phyloP scores from a whole-genome alignment of 2,888 invertebrate species.

The Mylabris sibirica region DNA sequence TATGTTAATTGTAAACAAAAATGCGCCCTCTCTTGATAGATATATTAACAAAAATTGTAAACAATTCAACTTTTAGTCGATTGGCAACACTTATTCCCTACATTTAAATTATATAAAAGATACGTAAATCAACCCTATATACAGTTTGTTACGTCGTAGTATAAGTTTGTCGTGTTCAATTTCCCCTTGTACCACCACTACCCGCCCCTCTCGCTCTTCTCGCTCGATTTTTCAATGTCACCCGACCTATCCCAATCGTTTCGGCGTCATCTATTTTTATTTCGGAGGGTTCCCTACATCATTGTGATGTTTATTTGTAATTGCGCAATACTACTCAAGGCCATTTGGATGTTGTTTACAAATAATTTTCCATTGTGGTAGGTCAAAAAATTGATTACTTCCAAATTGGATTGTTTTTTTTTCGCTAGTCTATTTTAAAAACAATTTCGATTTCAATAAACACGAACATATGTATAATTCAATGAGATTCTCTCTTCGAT shows the following conservation, averaged over 20 bases:
- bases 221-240: neutral
- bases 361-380: neutral
- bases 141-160: neutral
- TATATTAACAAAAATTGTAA: neutral
- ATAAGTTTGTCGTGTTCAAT: neutral
- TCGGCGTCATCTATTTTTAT: neutral
- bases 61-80: neutral
- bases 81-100: neutral
- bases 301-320: neutral
- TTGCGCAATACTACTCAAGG: constrained; percentile 5
- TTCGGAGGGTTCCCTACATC: neutral
- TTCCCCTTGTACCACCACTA: no score
- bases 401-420: no score
- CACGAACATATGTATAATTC: no score
- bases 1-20: neutral
- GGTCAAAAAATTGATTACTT: neutral
- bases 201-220: no score
- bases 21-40: neutral
- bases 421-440: no score
- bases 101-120: neutral
- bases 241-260: neutral
- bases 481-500: no score
- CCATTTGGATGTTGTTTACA: neutral
- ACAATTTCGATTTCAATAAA: no score
- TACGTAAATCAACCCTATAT: neutral